These are phyloP conservation scores for Cenopis cana DNA, from an alignment of 2,888 invertebrate species.

Conservation along the genomic window DNA sequence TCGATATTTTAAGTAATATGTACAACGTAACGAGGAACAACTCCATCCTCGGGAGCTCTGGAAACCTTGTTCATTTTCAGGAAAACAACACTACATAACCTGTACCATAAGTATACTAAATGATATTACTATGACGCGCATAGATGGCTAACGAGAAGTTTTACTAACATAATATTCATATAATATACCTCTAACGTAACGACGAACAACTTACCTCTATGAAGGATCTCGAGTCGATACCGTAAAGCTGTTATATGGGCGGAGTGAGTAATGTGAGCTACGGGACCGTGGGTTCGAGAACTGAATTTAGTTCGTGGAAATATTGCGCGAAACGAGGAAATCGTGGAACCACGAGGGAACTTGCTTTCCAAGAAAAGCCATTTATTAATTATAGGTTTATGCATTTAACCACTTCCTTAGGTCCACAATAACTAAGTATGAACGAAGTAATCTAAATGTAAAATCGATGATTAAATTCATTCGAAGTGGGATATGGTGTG, in stretches of 20 bases:
- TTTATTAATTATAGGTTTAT: neutral
- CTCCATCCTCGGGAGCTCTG: too few relatives aligned
- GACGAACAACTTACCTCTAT: constrained; percentile 1
- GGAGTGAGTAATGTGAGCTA: constrained; percentile 61
- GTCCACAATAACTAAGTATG: neutral
- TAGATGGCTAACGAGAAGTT: too few relatives aligned
- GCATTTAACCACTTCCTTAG: neutral
- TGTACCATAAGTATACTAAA: too few relatives aligned
- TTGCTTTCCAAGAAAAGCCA: neutral
- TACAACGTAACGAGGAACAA: too few relatives aligned
- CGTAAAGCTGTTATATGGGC: constrained; percentile 41
- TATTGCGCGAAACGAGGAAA: constrained; percentile 46
- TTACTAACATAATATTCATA: constrained; percentile 19
- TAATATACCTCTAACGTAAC: too few relatives aligned
- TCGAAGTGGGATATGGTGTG: too few relatives aligned
- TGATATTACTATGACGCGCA: too few relatives aligned
- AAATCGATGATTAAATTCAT: too few relatives aligned
- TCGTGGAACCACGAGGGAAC: neutral
- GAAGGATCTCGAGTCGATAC: constrained; percentile 27
- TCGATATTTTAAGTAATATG: too few relatives aligned
- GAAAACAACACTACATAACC: too few relatives aligned
- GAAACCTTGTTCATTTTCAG: too few relatives aligned
- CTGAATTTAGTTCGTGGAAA: constrained; percentile 52
- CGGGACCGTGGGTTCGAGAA: constrained; percentile 51
- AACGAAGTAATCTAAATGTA: too few relatives aligned